phyloP scores from a whole-genome alignment of 1,140 invertebrate genomes.

The Drosophila parabipectinata region DNA sequence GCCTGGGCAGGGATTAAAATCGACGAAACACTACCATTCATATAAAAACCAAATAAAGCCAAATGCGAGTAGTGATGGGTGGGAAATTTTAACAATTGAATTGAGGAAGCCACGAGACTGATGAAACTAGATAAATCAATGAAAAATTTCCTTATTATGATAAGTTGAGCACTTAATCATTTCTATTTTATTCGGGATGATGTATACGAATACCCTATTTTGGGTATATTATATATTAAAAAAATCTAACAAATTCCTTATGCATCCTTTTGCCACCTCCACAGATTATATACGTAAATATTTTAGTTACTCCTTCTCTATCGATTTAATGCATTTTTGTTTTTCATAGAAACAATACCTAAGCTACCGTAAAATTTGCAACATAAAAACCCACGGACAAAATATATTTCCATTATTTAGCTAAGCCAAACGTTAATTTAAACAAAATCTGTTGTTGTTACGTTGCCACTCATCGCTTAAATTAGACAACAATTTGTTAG shows the following conservation, averaged over 20 bases:
- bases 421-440: conserved; percentile 30
- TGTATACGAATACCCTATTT: background rate
- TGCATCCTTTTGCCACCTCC: conserved; percentile 3
- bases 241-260: background rate
- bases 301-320: background rate
- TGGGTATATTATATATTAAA: background rate
- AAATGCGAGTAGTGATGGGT: background rate
- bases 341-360: background rate
- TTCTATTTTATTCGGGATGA: background rate
- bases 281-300: conserved; percentile 1
- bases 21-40: conserved; percentile 9
- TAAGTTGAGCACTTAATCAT: background rate
- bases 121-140: background rate
- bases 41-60: background rate
- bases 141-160: background rate
- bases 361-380: conserved; percentile 16
- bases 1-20: conserved; percentile 21
- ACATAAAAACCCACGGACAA: conserved; percentile 33
- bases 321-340: conserved; percentile 14
- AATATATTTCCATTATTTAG: conserved; percentile 48
- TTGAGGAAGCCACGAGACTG: background rate
- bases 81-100: background rate
- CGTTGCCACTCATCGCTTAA: conserved; percentile 27
- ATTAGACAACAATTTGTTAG: conserved; percentile 37
- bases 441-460: conserved; percentile 35